phyloP scores from a whole-genome alignment of 2,113 vertebrate genomes.

The Thunnus thynnus region DNA sequence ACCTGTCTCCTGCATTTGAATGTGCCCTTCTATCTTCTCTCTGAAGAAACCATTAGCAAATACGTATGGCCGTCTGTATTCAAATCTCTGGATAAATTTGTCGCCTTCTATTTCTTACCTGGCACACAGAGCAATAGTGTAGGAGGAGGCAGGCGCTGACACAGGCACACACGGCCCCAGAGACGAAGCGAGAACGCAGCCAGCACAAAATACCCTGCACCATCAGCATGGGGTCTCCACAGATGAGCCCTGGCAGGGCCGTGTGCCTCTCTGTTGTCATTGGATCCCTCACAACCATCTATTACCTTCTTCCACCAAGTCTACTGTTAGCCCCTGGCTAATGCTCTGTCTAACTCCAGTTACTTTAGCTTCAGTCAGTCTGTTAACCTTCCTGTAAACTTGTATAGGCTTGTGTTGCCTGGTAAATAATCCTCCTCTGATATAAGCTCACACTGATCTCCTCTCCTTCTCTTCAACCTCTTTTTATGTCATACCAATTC shows the following conservation, averaged over 20 bases:
- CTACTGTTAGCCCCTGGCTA: neutral
- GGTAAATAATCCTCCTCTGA: conserved; percentile 34
- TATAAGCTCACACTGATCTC: conserved; percentile 8
- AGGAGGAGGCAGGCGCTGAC: conserved; percentile 55
- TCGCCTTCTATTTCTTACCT: conserved; percentile 58
- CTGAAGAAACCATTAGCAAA: neutral
- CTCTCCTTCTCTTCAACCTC: neutral
- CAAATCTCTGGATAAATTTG: neutral
- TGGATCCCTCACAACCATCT: conserved; percentile 28
- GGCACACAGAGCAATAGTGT: conserved; percentile 56
- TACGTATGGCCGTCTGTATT: neutral
- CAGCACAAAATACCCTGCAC: conserved; percentile 45
- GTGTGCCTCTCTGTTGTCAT: conserved; percentile 1
- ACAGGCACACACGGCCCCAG: conserved; percentile 42
- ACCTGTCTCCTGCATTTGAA: conserved; percentile 1
- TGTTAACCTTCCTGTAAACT: conserved; percentile 15
- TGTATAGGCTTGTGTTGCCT: conserved; percentile 13
- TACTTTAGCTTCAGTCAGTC: neutral
- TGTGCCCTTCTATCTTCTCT: neutral
- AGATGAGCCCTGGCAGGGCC: neutral
- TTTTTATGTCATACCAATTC: conserved; percentile 33
- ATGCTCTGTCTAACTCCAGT: neutral
- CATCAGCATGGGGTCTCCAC: conserved; percentile 40
- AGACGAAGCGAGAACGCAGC: conserved; percentile 53
- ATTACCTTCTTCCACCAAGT: neutral